These are phyloP conservation scores for Lasioglossum calceatum DNA, from an alignment of 2,888 invertebrate species.

Conservation along the genomic window DNA sequence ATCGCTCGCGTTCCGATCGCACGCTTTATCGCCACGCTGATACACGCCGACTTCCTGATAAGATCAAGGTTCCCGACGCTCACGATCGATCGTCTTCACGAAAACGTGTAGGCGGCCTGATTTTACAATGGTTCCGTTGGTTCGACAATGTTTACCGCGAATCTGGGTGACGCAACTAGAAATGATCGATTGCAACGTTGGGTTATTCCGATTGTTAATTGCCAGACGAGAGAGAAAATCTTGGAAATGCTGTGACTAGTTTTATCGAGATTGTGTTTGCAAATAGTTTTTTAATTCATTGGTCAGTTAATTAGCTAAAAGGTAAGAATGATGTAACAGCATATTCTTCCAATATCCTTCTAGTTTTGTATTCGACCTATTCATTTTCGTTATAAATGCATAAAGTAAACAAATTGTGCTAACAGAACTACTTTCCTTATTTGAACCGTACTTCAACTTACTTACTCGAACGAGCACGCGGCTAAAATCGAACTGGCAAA, in stretches of 20 bases:
- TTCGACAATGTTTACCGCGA: background rate
- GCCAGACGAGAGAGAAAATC: background rate
- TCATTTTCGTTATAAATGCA: no score
- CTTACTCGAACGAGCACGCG: no score
- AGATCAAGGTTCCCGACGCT: conserved; percentile 13
- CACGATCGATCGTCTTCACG: background rate
- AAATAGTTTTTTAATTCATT: background rate
- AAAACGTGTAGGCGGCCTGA: background rate
- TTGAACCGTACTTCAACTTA: no score
- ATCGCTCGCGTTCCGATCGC: conserved; percentile 7
- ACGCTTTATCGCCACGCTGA: conserved; percentile 26
- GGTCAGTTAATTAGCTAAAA: no score
- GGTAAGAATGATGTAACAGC: no score
- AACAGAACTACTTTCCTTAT: background rate
- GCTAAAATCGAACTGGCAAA: no score
- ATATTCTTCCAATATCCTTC: no score
- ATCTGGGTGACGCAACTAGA: background rate
- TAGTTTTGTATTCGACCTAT: no score
- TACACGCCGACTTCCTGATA: conserved; percentile 27
- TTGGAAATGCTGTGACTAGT: background rate
- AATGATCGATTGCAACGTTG: background rate
- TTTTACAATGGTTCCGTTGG: background rate
- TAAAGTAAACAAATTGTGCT: background rate
- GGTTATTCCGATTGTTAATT: background rate
- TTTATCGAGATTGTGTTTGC: background rate